Conservation (phyloP, 1,140 invertebrate species). For the Sitobion miscanthi region DNA sequence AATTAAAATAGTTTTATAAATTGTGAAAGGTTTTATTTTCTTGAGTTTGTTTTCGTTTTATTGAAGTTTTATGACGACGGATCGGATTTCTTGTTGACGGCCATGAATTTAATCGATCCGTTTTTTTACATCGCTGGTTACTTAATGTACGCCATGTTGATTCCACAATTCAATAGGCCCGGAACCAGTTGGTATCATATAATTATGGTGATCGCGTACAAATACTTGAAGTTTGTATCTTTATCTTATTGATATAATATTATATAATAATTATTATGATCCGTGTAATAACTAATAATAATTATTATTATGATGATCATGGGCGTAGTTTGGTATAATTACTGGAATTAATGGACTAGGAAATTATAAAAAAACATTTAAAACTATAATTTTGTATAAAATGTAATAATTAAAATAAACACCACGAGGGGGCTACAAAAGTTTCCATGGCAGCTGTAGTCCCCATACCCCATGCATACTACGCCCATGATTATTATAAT, state of each 20-base stretch:
- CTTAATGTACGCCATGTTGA: not conserved
- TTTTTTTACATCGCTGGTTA: conserved; percentile 40
- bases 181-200: not conserved
- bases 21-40: not conserved
- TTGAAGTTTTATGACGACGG: not conserved
- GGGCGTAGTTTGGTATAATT: no score
- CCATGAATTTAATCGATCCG: conserved; percentile 46
- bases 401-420: no score
- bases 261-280: no score
- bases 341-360: no score
- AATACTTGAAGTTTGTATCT: conserved; percentile 40
- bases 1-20: not conserved
- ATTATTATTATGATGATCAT: no score
- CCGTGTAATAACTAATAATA: no score
- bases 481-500: not conserved
- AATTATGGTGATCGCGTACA: not conserved
- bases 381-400: no score
- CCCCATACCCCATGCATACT: no score
- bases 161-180: not conserved
- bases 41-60: not conserved
- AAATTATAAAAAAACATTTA: no score
- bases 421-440: no score
- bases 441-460: no score
- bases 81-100: not conserved
- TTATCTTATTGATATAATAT: not conserved